phyloP scores from a whole-genome alignment of 2,113 vertebrate genomes.

The Ellobius talpinus region DNA sequence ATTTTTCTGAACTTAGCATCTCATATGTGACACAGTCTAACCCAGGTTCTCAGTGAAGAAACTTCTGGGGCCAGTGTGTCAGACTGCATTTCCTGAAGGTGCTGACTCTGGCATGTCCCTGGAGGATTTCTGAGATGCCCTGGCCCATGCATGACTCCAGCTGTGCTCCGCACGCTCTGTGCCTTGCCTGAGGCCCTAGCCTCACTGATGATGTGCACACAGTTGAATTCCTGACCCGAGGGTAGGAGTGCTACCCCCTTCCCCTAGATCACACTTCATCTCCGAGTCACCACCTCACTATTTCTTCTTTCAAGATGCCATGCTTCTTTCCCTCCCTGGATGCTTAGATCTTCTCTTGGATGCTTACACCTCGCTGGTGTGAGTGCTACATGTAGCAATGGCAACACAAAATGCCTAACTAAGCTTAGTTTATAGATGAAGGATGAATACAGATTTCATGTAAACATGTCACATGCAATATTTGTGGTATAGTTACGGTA shows the following conservation, averaged over 20 bases:
- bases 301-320: background rate
- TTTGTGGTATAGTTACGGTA: background rate
- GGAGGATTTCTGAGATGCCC: background rate
- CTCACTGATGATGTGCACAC: rapidly evolving
- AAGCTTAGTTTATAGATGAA: conserved; percentile 18
- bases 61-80: background rate
- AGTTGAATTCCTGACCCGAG: background rate
- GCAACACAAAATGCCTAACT: background rate
- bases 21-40: background rate
- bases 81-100: background rate
- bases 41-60: background rate
- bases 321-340: background rate
- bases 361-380: background rate
- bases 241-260: background rate
- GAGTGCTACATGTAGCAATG: background rate
- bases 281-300: background rate
- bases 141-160: background rate
- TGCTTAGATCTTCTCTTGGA: background rate
- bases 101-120: background rate
- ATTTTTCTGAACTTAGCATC: background rate
- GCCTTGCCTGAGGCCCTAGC: too few relatives aligned
- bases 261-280: background rate
- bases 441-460: background rate
- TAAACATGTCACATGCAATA: background rate
- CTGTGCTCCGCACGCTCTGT: background rate